These are phyloP conservation scores for Cremastinae sp. DNA, from an alignment of 2,888 invertebrate species.

Conservation along the genomic window DNA sequence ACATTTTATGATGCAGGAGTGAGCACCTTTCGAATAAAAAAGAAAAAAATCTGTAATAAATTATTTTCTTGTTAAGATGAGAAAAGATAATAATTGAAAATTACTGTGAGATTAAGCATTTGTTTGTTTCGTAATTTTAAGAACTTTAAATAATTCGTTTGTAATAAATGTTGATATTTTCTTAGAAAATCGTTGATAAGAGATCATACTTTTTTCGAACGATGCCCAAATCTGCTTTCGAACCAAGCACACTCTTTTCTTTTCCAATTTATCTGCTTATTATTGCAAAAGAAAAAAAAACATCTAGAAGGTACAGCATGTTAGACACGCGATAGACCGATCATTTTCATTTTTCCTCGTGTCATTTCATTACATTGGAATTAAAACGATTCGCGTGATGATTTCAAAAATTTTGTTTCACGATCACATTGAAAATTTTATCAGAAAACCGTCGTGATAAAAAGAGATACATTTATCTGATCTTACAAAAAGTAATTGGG, in stretches of 20 bases:
- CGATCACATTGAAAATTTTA: background rate
- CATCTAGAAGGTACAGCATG: slow-evolving; percentile 77
- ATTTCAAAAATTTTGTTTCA: slow-evolving; percentile 17
- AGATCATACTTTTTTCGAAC: slow-evolving; percentile 16
- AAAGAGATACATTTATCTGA: background rate
- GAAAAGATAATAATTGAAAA: background rate
- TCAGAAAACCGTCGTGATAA: slow-evolving; percentile 34
- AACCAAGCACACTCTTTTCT: background rate
- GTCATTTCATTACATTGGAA: slow-evolving; percentile 17
- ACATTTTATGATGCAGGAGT: slow-evolving; percentile 9
- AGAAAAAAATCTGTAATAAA: slow-evolving; percentile 41
- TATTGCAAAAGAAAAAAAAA: slow-evolving; percentile 78
- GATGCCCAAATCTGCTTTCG: slow-evolving; percentile 15
- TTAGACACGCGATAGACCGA: slow-evolving; percentile 51
- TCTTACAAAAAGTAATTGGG: no score
- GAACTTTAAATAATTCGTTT: slow-evolving; percentile 29
- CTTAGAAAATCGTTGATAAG: slow-evolving; percentile 17
- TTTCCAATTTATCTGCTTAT: slow-evolving; percentile 64
- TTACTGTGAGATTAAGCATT: slow-evolving; percentile 4
- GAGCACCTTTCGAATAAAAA: slow-evolving; percentile 44
- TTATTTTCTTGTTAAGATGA: slow-evolving; percentile 25
- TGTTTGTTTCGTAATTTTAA: slow-evolving; percentile 19
- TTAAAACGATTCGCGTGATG: slow-evolving; percentile 42
- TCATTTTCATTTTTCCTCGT: slow-evolving; percentile 31
- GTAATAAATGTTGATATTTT: slow-evolving; percentile 49